Evolutionary conservation across 1,140 invertebrate genomes (phyloP).

Genomic region (Aphelinus certus): DNA sequence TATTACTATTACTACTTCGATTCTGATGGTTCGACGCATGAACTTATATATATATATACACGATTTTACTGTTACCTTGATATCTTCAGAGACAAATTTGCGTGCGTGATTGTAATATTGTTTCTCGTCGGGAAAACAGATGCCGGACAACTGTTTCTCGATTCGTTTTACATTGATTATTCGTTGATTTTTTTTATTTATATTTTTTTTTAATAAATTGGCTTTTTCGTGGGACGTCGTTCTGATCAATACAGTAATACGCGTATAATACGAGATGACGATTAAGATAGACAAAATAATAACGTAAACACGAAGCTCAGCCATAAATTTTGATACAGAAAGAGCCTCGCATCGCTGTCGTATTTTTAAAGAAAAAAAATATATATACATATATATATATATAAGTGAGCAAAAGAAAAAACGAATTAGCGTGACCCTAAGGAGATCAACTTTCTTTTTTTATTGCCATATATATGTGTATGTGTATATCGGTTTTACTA

Average conservation of each 20-base stretch:
- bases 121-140: conserved; percentile 25
- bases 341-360: conserved; percentile 28
- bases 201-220: conserved; percentile 18
- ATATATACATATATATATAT: neutral
- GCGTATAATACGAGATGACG: neutral
- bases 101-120: conserved; percentile 14
- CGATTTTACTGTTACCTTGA: conserved; percentile 27
- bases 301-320: conserved; percentile 9
- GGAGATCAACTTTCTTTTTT: conserved; percentile 8
- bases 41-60: neutral
- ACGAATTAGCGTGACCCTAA: conserved; percentile 9
- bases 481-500: conserved; percentile 22
- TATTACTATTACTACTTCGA: too few relatives aligned
- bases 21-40: neutral
- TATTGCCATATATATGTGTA: neutral
- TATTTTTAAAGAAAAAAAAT: conserved; percentile 13
- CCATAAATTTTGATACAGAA: conserved; percentile 37
- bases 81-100: conserved; percentile 14
- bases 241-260: neutral
- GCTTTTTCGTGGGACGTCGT: neutral
- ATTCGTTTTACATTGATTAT: conserved; percentile 26
- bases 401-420: conserved; percentile 22
- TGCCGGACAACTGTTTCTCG: conserved; percentile 16
- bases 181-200: conserved; percentile 21
- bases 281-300: conserved; percentile 2